Evolutionary conservation across 2,113 vertebrate species (phyloP).

Genomic region (Psophia crepitans): DNA sequence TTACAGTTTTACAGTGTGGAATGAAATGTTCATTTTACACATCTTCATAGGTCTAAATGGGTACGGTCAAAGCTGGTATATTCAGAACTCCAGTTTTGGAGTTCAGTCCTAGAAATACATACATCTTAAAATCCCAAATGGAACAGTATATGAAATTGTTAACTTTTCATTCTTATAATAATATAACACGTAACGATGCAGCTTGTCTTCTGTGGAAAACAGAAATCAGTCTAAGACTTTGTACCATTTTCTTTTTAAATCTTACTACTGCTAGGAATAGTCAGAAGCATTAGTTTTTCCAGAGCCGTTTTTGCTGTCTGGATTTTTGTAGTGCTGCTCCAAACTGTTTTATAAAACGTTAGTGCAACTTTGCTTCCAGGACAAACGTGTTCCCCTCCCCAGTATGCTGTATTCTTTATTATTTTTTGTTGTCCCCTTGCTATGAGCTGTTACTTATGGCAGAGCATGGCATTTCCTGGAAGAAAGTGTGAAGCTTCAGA

Average conservation of each 20-base stretch:
- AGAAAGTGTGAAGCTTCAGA: not conserved
- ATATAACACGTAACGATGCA: not conserved
- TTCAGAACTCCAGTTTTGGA: not conserved
- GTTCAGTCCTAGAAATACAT: not conserved
- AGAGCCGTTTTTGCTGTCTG: not conserved
- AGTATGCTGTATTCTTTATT: not conserved
- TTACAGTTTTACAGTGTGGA: not conserved
- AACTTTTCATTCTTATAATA: not conserved
- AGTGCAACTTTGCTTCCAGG: not conserved
- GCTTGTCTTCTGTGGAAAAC: not conserved
- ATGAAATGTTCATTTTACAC: slow-evolving; percentile 57
- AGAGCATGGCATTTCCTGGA: not conserved
- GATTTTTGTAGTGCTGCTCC: not conserved
- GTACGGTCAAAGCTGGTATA: not conserved
- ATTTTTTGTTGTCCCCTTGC: not conserved
- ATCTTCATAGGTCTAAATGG: not conserved
- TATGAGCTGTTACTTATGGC: not conserved
- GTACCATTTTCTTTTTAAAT: not conserved
- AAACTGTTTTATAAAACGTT: not conserved
- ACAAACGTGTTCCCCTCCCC: not conserved
- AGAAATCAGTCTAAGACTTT: not conserved
- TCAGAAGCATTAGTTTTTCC: not conserved
- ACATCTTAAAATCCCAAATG: not conserved
- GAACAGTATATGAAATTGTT: not conserved
- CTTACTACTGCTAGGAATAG: not conserved